Evolutionary conservation across 2,113 vertebrate genomes (phyloP).

Genomic region (Asarcornis scutulata): DNA sequence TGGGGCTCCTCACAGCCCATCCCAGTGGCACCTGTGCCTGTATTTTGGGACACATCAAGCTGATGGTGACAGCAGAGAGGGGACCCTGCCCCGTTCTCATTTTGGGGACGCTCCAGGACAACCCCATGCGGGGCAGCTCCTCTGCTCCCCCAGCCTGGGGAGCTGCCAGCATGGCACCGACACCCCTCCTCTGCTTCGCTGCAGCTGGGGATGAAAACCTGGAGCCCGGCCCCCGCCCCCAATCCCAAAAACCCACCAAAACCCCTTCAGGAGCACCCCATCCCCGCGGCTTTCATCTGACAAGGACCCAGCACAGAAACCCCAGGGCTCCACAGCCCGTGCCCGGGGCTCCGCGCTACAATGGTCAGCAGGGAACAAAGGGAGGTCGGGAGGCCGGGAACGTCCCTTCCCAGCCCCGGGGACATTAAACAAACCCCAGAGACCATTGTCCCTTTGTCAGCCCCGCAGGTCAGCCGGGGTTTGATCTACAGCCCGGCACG

Average conservation of each 20-base stretch:
- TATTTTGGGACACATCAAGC: accelerated
- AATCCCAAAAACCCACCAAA: accelerated
- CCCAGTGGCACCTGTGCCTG: neutral
- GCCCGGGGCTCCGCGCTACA: constrained; percentile 1
- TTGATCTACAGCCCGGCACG: neutral
- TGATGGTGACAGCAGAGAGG: accelerated
- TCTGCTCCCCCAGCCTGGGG: accelerated
- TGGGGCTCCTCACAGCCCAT: accelerated
- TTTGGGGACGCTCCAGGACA: neutral
- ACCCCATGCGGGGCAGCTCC: neutral
- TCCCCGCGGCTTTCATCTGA: accelerated
- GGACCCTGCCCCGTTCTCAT: neutral
- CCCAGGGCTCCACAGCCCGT: neutral
- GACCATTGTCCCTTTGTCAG: constrained; percentile 30
- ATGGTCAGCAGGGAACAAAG: constrained; percentile 36
- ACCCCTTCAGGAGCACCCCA: neutral
- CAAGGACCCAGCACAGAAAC: neutral
- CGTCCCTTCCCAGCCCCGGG: constrained; percentile 36
- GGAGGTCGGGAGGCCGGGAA: neutral
- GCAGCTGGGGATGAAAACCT: neutral
- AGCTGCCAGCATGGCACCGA: neutral
- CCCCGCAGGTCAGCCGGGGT: neutral
- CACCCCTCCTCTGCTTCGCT: too few relatives aligned
- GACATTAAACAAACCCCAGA: constrained; percentile 64
- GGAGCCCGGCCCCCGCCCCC: accelerated